phyloP scores from a whole-genome alignment of 2,797 vertebrate genomes.

The Garrulus glandarius region DNA sequence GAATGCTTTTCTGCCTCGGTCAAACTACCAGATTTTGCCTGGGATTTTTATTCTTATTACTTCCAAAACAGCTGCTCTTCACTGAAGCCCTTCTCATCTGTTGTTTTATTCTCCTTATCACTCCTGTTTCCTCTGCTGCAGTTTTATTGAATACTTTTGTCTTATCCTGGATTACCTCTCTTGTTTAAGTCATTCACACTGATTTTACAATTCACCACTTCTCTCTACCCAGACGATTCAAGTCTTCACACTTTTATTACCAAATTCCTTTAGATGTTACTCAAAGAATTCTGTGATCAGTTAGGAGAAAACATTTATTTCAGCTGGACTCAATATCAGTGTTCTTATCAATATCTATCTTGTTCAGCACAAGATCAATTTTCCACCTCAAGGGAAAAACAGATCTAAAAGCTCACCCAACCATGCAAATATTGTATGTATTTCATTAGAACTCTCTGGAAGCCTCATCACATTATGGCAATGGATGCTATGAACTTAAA shows the following conservation, averaged over 20 bases:
- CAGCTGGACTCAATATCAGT: neutral
- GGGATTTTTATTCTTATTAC: neutral
- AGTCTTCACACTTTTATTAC: neutral
- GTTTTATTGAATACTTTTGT: neutral
- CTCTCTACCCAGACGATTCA: neutral
- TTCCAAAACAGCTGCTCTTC: neutral
- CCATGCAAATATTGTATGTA: neutral
- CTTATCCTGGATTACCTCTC: neutral
- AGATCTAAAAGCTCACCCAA: neutral
- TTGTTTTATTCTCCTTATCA: neutral
- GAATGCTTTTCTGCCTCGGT: neutral
- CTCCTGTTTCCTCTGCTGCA: neutral
- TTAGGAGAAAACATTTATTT: constrained; percentile 4
- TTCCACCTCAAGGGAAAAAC: neutral
- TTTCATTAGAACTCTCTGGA: neutral
- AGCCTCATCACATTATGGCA: neutral
- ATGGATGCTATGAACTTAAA: neutral
- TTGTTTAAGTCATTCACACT: neutral
- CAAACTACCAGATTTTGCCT: neutral
- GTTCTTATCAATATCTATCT: neutral
- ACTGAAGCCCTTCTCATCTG: neutral
- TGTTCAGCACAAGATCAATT: constrained; percentile 29
- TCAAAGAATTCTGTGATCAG: neutral
- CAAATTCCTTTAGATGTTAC: neutral
- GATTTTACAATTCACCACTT: neutral